Base-by-base conservation (phyloP, 2,113 vertebrate genomes). In the Bujurquina vittata region DNA sequence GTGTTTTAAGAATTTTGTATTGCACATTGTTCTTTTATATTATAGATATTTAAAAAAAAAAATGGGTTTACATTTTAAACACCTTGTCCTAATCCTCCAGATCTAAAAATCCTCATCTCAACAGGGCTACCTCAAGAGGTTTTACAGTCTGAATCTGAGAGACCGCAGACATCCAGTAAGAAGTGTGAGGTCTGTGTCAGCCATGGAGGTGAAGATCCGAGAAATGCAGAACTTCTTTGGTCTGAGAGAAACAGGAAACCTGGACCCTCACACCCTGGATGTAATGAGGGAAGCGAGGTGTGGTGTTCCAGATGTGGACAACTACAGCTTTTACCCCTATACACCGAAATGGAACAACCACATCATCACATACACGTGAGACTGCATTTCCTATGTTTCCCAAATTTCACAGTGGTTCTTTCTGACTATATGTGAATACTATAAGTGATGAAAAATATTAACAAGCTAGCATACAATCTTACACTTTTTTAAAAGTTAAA, bases 361-460 rank as follows among this genome's bases (percentile, higher is more conserved):
- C 67, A 93, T 84, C 60, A 84, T 96, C 77, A 96, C 94, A 52
- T 96, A 95, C 89, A 94, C 31, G 94, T 96, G 62, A 81, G 77
- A 61, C 22, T 20, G 2, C 4, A 54, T 43, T 29, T 61, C 55
- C 29, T 20, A 74, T 52, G 15, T 31, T 52, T 52, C 26, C 26
- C 43, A 52, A 6, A 29, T 69, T 69, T 69, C 43, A 20, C 17
- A 20, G 43, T 12, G 52, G 1, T 72, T 72, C 29, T 31, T 72
- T 52, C 43, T 20, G 23, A 52, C 29, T 52, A 52, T 52, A 52
- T 17, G 31, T 17, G 52, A 72, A 72, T 31, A 10, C 9, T 18
- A 0, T 69, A 72, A 72, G 52, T 7, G 15, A 11, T 12, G 49
- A 23, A 49, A 69, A 69, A 49, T 49, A 29, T 49, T 31, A 52